A percentile compares a stretch with the other conserved stretches of the same genome.
These are phyloP conservation scores for Sprattus sprattus DNA, from an alignment of 2,113 vertebrate genomes.

Conservation along the genomic window DNA sequence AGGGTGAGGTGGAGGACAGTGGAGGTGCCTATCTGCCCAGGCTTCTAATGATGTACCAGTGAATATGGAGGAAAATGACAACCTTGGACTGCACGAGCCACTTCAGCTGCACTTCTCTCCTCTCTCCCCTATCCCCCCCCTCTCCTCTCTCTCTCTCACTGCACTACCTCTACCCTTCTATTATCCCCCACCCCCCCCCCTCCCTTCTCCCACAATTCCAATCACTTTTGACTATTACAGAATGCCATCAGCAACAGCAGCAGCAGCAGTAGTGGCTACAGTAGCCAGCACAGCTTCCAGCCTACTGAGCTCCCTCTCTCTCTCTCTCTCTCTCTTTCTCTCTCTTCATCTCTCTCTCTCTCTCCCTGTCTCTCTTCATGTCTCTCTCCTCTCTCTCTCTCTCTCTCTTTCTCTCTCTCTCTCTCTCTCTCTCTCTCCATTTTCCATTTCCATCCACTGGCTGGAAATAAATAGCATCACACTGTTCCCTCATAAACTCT, in stretches of 20 bases:
- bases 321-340: background rate
- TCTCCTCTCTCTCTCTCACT: background rate
- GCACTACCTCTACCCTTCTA: slow-evolving; percentile 7
- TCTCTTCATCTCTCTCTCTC: background rate
- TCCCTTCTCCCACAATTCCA: slow-evolving; percentile 23
- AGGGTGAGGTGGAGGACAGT: background rate
- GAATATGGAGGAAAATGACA: slow-evolving; percentile 34
- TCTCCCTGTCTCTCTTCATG: background rate
- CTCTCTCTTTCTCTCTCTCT: background rate
- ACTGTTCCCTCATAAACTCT: slow-evolving; percentile 21
- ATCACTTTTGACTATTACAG: slow-evolving; percentile 53
- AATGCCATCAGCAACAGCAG: slow-evolving; percentile 37
- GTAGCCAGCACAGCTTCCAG: slow-evolving; percentile 13
- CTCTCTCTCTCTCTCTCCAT: background rate
- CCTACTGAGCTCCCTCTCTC: background rate
- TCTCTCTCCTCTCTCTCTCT: background rate
- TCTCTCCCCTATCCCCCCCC: slow-evolving; percentile 37
- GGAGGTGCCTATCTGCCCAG: slow-evolving; percentile 32
- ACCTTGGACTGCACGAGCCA: slow-evolving; percentile 25
- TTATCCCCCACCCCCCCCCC: slow-evolving; percentile 4
- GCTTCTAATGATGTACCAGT: slow-evolving; percentile 50
- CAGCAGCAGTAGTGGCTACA: slow-evolving; percentile 27
- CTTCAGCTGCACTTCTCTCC: slow-evolving; percentile 38
- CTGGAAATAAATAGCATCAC: background rate
- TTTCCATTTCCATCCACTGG: background rate